These are phyloP conservation scores for Drosophila robusta DNA, from an alignment of 2,888 invertebrate genomes.

Conservation along the genomic window DNA sequence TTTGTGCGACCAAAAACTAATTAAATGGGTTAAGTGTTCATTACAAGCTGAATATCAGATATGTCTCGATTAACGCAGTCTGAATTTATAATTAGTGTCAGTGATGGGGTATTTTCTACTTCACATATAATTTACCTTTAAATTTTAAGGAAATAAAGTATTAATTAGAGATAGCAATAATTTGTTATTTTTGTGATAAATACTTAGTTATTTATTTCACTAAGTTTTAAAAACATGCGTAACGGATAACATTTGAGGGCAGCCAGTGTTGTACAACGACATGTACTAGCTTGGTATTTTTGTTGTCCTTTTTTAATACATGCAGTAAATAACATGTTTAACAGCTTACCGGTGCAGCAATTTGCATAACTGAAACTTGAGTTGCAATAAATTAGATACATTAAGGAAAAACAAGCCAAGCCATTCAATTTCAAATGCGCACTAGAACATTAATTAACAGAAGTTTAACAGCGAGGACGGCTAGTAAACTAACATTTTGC, in stretches of 20 bases:
- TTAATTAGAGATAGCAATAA: background rate
- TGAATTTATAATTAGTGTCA: background rate
- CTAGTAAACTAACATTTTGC: background rate
- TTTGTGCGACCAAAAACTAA: background rate
- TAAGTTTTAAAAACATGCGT: background rate
- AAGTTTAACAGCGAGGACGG: too few species aligned
- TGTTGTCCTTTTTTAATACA: too few species aligned
- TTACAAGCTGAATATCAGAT: background rate
- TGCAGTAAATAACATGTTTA: too few species aligned
- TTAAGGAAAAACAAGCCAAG: too few species aligned
- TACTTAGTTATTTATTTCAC: too few species aligned
- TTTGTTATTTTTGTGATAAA: background rate
- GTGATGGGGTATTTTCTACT: background rate
- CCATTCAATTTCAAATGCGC: too few species aligned
- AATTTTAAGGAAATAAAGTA: background rate
- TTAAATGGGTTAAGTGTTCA: background rate
- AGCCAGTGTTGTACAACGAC: background rate
- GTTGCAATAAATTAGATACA: too few species aligned
- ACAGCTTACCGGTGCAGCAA: too few species aligned
- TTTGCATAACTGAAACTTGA: too few species aligned
- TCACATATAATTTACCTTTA: background rate
- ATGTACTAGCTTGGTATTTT: background rate
- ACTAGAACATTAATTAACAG: too few species aligned
- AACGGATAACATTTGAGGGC: background rate
- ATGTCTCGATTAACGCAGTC: background rate